Percentiles rank a stretch among this genome's conserved stretches.
These are phyloP conservation scores for Anarhynchus alexandrinus DNA, from an alignment of 2,113 vertebrate genomes.

Conservation along the genomic window DNA sequence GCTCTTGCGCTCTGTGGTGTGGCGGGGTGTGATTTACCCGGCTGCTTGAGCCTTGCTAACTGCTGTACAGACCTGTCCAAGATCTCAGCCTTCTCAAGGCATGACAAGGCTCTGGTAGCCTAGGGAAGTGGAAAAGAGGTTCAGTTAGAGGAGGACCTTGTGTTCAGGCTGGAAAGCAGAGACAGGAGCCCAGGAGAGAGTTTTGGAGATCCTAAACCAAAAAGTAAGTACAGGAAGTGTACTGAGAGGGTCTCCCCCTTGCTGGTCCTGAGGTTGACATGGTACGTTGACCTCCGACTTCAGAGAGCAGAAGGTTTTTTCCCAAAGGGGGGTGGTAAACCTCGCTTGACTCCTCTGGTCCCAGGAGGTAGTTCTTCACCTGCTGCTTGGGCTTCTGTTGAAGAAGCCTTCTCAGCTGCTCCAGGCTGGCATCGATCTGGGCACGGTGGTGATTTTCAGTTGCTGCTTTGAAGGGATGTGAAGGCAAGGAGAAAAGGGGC, in stretches of 20 bases:
- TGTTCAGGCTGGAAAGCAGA: not conserved
- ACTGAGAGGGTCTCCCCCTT: not conserved
- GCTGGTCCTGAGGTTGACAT: accelerated
- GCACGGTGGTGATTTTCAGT: not conserved
- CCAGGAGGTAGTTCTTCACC: not conserved
- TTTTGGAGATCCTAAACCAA: not conserved
- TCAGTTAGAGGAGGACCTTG: not conserved
- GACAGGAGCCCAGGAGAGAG: not conserved
- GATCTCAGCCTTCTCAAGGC: not conserved
- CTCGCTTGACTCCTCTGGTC: not conserved
- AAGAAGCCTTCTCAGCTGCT: not conserved
- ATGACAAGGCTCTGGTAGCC: not conserved
- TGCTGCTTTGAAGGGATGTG: not conserved
- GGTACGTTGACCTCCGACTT: not conserved
- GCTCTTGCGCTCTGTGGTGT: not conserved
- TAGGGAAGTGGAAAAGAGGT: not conserved
- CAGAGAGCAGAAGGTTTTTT: not conserved
- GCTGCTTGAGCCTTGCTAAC: not conserved
- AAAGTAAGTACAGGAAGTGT: not conserved
- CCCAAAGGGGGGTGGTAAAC: not conserved
- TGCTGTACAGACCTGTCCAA: not conserved
- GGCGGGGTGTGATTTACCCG: not conserved
- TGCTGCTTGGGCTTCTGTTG: not conserved
- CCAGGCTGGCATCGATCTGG: not conserved
- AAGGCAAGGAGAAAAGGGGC: not conserved